Evolutionary conservation across 2,888 invertebrate species (phyloP).

Genomic region (Dolomedes plantarius): DNA sequence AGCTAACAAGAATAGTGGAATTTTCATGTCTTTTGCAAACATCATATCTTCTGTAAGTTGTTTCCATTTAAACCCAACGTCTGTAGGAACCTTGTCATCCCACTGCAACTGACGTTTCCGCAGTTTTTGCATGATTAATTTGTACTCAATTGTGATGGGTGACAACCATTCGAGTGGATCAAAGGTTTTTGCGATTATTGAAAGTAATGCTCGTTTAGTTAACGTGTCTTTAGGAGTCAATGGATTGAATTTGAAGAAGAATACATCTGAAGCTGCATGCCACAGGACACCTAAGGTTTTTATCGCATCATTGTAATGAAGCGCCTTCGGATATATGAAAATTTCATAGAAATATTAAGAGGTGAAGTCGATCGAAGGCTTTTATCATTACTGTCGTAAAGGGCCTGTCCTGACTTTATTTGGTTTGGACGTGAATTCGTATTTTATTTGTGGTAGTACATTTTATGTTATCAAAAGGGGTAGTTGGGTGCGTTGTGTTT

Average conservation of each 20-base stretch:
- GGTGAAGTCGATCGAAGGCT: too few relatives aligned
- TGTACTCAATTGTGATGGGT: slow-evolving; percentile 65
- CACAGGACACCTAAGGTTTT: slow-evolving; percentile 34
- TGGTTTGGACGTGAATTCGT: too few relatives aligned
- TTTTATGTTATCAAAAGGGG: too few relatives aligned
- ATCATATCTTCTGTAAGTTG: slow-evolving; percentile 6
- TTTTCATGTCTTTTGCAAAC: slow-evolving; percentile 10
- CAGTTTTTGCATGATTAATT: slow-evolving; percentile 73
- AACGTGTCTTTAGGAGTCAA: neutral
- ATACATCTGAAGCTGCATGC: neutral
- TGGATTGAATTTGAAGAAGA: neutral
- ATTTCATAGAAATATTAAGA: too few relatives aligned
- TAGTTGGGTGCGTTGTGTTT: too few relatives aligned
- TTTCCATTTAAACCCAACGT: slow-evolving; percentile 23
- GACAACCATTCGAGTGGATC: slow-evolving; percentile 73
- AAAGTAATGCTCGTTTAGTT: neutral
- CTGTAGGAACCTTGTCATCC: slow-evolving; percentile 73
- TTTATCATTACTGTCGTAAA: too few relatives aligned
- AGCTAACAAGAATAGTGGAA: too few relatives aligned
- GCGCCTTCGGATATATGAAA: too few relatives aligned
- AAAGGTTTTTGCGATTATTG: slow-evolving; percentile 37
- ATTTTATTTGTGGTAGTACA: too few relatives aligned
- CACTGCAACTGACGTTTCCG: slow-evolving; percentile 73
- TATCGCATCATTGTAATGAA: slow-evolving; percentile 10
- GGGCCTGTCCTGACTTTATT: too few relatives aligned